These are phyloP conservation scores for Cygnus buccinator DNA, from an alignment of 2,113 vertebrate species.

Conservation along the genomic window DNA sequence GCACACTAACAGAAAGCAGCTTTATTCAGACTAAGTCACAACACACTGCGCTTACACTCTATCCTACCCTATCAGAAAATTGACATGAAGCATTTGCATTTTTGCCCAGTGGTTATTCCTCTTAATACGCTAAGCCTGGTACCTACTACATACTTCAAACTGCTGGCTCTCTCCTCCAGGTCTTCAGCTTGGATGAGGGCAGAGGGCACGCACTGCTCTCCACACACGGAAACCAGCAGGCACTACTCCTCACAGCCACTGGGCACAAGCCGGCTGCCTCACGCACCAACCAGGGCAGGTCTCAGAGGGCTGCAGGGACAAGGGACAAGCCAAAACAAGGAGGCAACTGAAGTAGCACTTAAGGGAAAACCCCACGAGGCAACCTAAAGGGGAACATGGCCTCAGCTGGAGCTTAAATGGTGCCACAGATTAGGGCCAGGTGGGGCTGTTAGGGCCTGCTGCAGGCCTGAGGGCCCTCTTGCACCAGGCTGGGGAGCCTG, in stretches of 20 bases:
- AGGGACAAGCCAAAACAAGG: rapidly evolving
- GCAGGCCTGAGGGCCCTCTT: background rate
- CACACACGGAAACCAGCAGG: no score
- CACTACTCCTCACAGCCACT: no score
- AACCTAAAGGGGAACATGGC: rapidly evolving
- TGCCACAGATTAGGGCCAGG: rapidly evolving
- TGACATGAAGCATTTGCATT: background rate
- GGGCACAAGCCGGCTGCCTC: no score
- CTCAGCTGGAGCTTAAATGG: background rate
- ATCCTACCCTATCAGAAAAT: background rate
- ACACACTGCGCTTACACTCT: background rate
- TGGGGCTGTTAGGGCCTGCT: background rate
- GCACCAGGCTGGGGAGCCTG: no score
- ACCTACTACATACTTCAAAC: background rate
- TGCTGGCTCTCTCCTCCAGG: background rate
- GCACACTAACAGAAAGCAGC: background rate
- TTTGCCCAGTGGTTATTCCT: background rate
- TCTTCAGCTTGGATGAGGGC: no score
- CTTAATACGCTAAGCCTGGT: background rate
- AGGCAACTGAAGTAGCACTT: rapidly evolving
- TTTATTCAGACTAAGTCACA: background rate
- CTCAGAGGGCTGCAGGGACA: no score
- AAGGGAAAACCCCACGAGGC: background rate
- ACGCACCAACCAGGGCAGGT: no score
- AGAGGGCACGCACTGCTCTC: no score